Base-by-base conservation (phyloP, 2,113 vertebrate genomes). In the Cnemophilus loriae region DNA sequence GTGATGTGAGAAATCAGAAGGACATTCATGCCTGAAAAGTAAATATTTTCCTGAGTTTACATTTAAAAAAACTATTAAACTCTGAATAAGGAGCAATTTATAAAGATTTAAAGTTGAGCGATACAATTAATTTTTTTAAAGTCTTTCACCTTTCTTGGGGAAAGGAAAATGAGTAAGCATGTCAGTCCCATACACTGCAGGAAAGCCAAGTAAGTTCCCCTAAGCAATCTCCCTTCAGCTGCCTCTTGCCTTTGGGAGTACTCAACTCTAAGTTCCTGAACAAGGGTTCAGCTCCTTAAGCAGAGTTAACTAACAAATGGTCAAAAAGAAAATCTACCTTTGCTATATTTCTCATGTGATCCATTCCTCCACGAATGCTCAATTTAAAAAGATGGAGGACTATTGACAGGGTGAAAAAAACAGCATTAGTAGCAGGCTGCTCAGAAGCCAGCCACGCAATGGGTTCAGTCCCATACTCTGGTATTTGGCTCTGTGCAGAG, bases 21-120 rank as follows among this genome's bases (percentile, higher is more conserved):
- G 56, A 97, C 93, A 97, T 96, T 96, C 93, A 97, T 89, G 94
- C 95, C 95, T 95, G 90, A 92, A 83, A 94, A 96, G 92, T 92
- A 97, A 92, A 15, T 50, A 85, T 82, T 95, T 95, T 89, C 65
- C 68, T 2, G 26, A 73, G 61, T 95, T 94, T 95, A 74, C 81
- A 90, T 92, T 95, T 96, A 78, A 93, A 98, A 98, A 96, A 86
- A 76, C 71, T 86, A 96, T 94, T 97, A 95, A 93, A 95, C 49
- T 94, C 92, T 90, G 95, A 93, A 59, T 78, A 92, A 93, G 76
- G 78, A 96, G 74, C 39, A 69, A 94, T 93, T 94, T 94, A 60
- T 74, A 92, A 95, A 95, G 90, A 94, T 94, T 96, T 96, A 93
- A 97, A 95, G 52, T 39, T 74, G 84, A 97, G 57, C 57, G 53